These are phyloP conservation scores for Drosophila anomalata DNA, from an alignment of 2,888 invertebrate species.

Conservation along the genomic window DNA sequence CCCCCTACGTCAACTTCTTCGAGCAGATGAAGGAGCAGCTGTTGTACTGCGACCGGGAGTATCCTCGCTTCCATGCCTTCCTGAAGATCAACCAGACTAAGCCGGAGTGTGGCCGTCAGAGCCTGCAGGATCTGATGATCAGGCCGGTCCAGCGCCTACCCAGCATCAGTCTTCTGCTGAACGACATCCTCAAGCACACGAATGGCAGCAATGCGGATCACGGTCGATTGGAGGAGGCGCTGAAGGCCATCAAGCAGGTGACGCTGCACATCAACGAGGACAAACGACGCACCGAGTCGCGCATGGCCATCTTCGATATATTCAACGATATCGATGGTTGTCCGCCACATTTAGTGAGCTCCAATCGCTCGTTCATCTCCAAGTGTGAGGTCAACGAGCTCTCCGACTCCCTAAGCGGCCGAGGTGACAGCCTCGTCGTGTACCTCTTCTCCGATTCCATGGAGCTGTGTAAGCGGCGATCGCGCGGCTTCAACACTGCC, in stretches of 20 bases:
- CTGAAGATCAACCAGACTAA: conserved; percentile 97
- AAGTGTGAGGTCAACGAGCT: conserved; percentile 95
- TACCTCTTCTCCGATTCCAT: conserved; percentile 97
- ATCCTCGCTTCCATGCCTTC: conserved; percentile 99
- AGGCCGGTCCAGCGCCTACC: conserved; percentile 99
- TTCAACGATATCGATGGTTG: conserved; percentile 99
- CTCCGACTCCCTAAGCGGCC: conserved; percentile 92
- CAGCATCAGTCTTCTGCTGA: conserved; percentile 96
- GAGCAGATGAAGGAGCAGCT: conserved; percentile 98
- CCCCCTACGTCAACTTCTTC: conserved; percentile 99
- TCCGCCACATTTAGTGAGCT: conserved; percentile 96
- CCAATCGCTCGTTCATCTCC: conserved; percentile 94
- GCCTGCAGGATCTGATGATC: conserved; percentile 97
- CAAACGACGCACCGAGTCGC: conserved; percentile 97
- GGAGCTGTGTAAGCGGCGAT: conserved; percentile 95
- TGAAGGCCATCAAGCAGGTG: conserved; percentile 95
- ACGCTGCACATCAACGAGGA: conserved; percentile 99
- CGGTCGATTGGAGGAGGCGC: conserved; percentile 91
- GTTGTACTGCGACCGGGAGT: conserved; percentile 94
- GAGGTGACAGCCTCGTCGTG: conserved; percentile 93
- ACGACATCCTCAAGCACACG: conserved; percentile 97
- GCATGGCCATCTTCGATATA: conserved; percentile 97
- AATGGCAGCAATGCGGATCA: conserved; percentile 94
- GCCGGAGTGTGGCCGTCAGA: conserved; percentile 98
- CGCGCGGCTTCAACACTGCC: conserved; percentile 89